Conservation (phyloP, 2,888 invertebrate species). For the Rhagophthalmus giganteus region DNA sequence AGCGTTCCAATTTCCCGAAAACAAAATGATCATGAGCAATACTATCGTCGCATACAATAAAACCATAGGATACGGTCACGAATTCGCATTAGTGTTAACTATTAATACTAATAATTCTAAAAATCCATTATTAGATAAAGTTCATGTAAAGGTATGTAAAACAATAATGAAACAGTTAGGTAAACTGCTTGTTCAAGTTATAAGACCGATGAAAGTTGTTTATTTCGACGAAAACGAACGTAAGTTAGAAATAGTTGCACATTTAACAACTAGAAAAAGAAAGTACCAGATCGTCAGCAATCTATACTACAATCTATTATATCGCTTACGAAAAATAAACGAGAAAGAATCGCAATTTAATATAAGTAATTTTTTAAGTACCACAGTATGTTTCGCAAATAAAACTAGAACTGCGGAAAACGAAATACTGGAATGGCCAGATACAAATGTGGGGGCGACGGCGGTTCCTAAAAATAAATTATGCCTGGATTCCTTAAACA, state of each 20-base stretch:
- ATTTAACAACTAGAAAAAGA: constrained; percentile 8
- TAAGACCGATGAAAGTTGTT: constrained; percentile 7
- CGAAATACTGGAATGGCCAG: constrained; percentile 49
- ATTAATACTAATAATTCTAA: neutral
- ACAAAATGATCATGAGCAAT: constrained; percentile 19
- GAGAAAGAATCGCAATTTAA: too few relatives aligned
- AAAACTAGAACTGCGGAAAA: constrained; percentile 3
- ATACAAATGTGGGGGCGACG: constrained; percentile 57
- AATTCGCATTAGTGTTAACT: constrained; percentile 4
- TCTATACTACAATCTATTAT: too few relatives aligned
- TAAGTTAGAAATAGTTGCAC: constrained; percentile 3
- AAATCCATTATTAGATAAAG: constrained; percentile 1
- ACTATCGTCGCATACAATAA: constrained; percentile 16
- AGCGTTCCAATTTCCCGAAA: constrained; percentile 25
- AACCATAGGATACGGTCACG: constrained; percentile 1
- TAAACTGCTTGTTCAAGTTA: neutral
- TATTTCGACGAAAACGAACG: neutral
- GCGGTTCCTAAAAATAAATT: constrained; percentile 58
- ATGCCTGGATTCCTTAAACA: constrained; percentile 60
- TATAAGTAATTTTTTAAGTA: neutral
- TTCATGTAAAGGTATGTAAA: constrained; percentile 1
- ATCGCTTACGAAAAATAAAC: too few relatives aligned
- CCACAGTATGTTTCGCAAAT: constrained; percentile 1
- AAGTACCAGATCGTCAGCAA: too few relatives aligned
- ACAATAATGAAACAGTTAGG: neutral